Conservation (phyloP, 1,140 invertebrate genomes). For the Chelonus insularis region DNA sequence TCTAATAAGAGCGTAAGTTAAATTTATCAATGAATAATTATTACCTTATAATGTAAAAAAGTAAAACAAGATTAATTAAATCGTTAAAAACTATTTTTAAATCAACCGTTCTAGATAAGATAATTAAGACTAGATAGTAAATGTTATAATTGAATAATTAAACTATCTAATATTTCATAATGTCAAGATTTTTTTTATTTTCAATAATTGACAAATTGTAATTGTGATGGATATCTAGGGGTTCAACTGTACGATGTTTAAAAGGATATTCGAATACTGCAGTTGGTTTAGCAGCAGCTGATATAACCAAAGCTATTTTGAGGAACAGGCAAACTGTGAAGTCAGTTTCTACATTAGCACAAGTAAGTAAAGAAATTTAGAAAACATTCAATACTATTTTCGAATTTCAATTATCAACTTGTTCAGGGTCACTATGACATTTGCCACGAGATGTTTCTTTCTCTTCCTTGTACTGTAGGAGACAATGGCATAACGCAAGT, state of each 20-base stretch:
- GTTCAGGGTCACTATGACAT: constrained; percentile 64
- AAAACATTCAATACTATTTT: constrained; percentile 16
- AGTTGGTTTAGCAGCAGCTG: constrained; percentile 60
- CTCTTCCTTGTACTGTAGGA: constrained; percentile 63
- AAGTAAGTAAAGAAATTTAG: constrained; percentile 47
- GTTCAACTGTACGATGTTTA: constrained; percentile 59
- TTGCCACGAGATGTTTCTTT: constrained; percentile 64
- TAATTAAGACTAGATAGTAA: not conserved
- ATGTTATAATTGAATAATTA: too few species aligned
- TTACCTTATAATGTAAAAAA: too few species aligned
- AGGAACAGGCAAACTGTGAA: constrained; percentile 60
- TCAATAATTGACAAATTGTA: not conserved
- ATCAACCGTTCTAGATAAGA: too few species aligned
- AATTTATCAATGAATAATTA: not conserved
- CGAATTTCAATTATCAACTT: not conserved
- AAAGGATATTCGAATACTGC: constrained; percentile 64
- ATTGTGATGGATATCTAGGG: constrained; percentile 41
- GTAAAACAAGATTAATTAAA: too few species aligned
- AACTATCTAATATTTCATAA: too few species aligned
- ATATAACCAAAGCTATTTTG: constrained; percentile 59
- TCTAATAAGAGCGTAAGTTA: constrained; percentile 60
- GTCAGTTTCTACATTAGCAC: constrained; percentile 62
- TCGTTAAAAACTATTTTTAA: too few species aligned
- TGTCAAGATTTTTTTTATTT: constrained; percentile 3
- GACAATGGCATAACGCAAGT: constrained; percentile 63